These are phyloP conservation scores for Onychostruthus taczanowskii DNA, from an alignment of 2,113 vertebrate species.

Conservation along the genomic window DNA sequence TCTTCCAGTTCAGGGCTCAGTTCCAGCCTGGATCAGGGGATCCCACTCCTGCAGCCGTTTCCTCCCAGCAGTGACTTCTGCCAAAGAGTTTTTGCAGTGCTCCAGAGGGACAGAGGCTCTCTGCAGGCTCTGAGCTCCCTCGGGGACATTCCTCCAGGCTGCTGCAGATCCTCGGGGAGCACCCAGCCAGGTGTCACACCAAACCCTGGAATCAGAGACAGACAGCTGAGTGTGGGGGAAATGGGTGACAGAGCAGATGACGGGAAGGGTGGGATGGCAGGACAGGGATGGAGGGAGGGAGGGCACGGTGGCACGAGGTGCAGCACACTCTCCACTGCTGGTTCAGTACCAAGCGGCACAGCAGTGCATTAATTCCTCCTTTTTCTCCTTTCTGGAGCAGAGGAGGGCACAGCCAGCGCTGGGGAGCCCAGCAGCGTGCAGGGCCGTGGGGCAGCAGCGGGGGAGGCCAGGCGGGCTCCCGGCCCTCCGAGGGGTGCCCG, in stretches of 20 bases:
- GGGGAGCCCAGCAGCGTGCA: not conserved
- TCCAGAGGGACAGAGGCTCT: not conserved
- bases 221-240: not conserved
- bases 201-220: not conserved
- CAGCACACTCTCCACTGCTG: not conserved
- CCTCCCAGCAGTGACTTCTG: not conserved
- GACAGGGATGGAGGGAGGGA: not conserved
- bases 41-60: not conserved
- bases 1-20: not conserved
- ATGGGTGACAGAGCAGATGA: rapidly evolving
- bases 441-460: not conserved
- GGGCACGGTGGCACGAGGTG: rapidly evolving
- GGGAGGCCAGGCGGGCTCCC: not conserved
- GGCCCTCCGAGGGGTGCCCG: not conserved
- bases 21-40: not conserved
- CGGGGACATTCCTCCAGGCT: not conserved
- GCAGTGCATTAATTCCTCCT: not conserved
- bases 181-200: rapidly evolving
- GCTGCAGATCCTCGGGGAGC: not conserved
- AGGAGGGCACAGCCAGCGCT: not conserved
- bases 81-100: rapidly evolving
- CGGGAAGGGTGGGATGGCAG: not conserved
- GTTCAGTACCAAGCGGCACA: not conserved
- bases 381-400: not conserved
- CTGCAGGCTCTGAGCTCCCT: rapidly evolving